These are phyloP conservation scores for Miltochrista miniata DNA, from an alignment of 2,888 invertebrate species.

Conservation along the genomic window DNA sequence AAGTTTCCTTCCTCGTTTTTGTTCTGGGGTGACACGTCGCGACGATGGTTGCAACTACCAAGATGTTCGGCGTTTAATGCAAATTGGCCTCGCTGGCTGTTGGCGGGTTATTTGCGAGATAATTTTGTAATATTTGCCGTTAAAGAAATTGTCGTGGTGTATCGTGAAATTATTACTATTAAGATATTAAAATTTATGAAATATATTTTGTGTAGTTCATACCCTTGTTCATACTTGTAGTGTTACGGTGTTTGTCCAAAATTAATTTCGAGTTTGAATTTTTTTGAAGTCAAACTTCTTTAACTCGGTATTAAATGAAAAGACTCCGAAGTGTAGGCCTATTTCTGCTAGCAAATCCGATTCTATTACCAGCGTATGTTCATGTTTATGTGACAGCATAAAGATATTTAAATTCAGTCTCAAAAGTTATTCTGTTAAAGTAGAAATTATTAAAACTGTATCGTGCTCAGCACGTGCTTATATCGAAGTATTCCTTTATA, in stretches of 20 bases:
- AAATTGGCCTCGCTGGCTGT: slow-evolving; percentile 28
- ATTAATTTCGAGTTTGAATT: no score
- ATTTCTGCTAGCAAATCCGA: no score
- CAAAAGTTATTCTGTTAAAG: background rate
- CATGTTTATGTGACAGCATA: no score
- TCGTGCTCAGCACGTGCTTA: slow-evolving; percentile 1
- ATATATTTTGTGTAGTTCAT: no score
- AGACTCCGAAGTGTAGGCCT: no score
- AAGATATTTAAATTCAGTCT: background rate
- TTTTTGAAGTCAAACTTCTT: no score
- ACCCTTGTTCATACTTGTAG: no score
- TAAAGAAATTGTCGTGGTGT: background rate
- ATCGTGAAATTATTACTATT: background rate
- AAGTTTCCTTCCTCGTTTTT: slow-evolving; percentile 64
- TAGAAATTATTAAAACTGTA: background rate
- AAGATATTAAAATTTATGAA: no score
- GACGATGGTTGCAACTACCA: slow-evolving; percentile 17
- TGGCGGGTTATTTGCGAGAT: background rate
- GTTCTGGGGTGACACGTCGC: slow-evolving; percentile 41
- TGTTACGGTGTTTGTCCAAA: no score
- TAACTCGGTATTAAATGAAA: no score
- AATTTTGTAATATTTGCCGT: background rate
- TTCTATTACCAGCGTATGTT: no score
- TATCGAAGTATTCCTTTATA: slow-evolving; percentile 4
- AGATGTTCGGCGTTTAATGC: slow-evolving; percentile 31